Base-by-base conservation (phyloP, 2,888 invertebrate genomes). In the Sphaerophoria taeniata region DNA sequence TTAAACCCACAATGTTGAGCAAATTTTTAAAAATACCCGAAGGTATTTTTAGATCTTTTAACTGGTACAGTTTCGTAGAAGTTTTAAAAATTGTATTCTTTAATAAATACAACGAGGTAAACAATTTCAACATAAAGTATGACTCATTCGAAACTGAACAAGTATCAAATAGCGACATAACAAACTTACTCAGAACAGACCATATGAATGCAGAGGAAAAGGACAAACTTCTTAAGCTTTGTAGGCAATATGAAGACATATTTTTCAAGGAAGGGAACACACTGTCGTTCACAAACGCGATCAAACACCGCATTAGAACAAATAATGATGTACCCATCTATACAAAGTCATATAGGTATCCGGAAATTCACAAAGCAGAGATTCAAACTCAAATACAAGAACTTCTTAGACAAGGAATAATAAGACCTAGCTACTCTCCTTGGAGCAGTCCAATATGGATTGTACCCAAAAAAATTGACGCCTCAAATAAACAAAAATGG, bases 401-500 rank as follows among this genome's bases (percentile, higher is more conserved):
- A 4, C 39, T 61, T 7, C 31, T 61, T 9, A 45, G 31, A 24
- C 45, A 61, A 61, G 31, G 43, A 7, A 61, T 61, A 14, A 61
- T 61, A 12, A 36, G 61, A 12, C 61, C 61, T 11, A 61, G 61
- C 16, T 24, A 24, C 43, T 65, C 63, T 34, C 74, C 78, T 0
- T 78, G 74, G 49, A 83, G 70, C 47, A 73, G 76, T 16, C 72
- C 65, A 2, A 65, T 76, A 11, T 77, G 76, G 69, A 56, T 77
- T 31, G 82, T 77, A 9, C 69, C 82, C 7, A 77, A 77, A 31
- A 77, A 83, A 49, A 14, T 6, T 0, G 76, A 82, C 12, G 70
- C 73, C 9, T 58, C 58, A 5, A 16, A n/a, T 1, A 72, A 45
- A 53, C 69, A 67, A 56, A 83, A 77, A 39, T 83, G 72, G 70